Base-by-base conservation (phyloP, 2,797 vertebrate species). In the Geotria australis region DNA sequence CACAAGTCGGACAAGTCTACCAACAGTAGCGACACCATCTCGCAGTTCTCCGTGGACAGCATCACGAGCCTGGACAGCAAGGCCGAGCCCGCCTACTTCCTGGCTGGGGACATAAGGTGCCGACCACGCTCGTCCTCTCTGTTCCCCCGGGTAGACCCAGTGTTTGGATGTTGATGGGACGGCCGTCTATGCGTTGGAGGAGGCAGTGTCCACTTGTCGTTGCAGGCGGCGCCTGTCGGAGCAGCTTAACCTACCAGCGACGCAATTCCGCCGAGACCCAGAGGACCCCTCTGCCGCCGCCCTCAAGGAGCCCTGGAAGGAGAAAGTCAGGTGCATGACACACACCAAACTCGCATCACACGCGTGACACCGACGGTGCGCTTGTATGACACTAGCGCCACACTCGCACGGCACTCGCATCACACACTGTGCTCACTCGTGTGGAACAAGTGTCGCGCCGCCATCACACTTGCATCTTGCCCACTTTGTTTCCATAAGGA, bases 1-100 rank as follows among this genome's bases (percentile, higher is more conserved):
- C 84, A 89, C 69, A 53, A 53, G 49, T 53, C 49, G 49, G 49
- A 53, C 49, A 53, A 53, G 15, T 53, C 49, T 15, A 77, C 84
- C 66, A 93, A 77, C 76, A 95, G 85, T 73, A 85, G 85, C 46
- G 88, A 96, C 66, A 96, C 94, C 76, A 93, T 96, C 72, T 91
- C 84, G 48, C 88, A 96, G 76, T 96, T 96, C 63, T 96, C 88
- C 0, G 85, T 96, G 66, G 88, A 96, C 72, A 91, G 84, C 67
- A 89, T 94, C 74, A 91, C 81, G 60, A 96, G 88, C 63, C 80
- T 91, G 69, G 88, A 96, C 69, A 93, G 80, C 76, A 78, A 88
- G 24, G 49, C 49, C 12, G 86, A 96, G 64, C 84, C 88, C 0
- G 77, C 93, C 10, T 96, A 88, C 73, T 91, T 94, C 11, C 85